Evolutionary conservation across 2,113 vertebrate species (phyloP).

Genomic region (Pedionomus torquatus): DNA sequence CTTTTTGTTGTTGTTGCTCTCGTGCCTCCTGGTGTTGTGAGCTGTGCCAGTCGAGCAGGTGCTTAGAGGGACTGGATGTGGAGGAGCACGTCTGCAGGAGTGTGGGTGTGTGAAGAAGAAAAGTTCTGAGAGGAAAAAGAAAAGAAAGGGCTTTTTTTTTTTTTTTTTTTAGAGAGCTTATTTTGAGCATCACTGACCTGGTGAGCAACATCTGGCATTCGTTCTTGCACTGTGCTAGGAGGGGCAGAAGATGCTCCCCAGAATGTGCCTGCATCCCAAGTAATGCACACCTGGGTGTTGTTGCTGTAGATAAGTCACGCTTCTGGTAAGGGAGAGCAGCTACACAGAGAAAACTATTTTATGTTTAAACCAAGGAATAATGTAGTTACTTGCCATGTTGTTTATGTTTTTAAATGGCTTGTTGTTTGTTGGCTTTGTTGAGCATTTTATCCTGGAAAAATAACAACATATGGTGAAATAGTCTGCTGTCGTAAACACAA

Average conservation of each 20-base stretch:
- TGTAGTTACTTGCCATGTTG: background rate
- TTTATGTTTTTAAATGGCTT: slow-evolving; percentile 26
- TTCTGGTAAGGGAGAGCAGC: background rate
- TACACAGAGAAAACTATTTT: background rate
- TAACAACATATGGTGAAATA: slow-evolving; percentile 36
- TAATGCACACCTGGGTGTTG: background rate
- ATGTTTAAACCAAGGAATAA: background rate
- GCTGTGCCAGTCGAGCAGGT: background rate
- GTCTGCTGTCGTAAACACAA: slow-evolving; percentile 24
- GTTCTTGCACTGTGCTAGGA: background rate
- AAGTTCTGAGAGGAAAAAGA: background rate
- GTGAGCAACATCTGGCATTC: background rate
- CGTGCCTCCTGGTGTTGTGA: background rate
- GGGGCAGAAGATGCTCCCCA: background rate
- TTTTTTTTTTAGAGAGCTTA: background rate
- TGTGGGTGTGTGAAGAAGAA: background rate
- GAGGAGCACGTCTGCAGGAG: background rate
- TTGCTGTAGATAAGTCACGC: background rate
- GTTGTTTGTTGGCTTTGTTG: slow-evolving; percentile 28
- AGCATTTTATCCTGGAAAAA: slow-evolving; percentile 1
- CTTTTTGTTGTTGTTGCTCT: background rate
- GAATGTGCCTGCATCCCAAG: background rate
- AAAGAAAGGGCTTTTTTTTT: too few species aligned
- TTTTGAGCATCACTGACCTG: background rate
- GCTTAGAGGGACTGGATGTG: background rate